Evolutionary conservation across 1,140 invertebrate species (phyloP), one percentile per base, ranked within the genome.

Genomic region (Achatina immaculata): DNA sequence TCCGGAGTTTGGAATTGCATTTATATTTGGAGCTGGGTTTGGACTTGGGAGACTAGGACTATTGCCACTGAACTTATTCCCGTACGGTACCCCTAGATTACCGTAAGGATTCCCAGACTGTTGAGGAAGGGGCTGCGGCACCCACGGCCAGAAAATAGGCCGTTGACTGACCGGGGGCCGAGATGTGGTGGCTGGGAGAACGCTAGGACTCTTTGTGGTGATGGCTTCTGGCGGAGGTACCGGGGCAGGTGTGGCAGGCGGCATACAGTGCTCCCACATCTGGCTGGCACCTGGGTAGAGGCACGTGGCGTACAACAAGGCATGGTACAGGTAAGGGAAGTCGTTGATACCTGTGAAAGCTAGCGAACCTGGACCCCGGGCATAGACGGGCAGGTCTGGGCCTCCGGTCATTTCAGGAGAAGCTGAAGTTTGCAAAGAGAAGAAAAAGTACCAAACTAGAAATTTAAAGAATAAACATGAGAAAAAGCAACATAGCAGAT

Each of bases 341-440:
- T 19, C 9, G 62, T 66, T 66, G 14, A 66, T 28, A 7, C 62
- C 62, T 7, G 62, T 16, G 62, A 66, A 66, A 31, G 28, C 14
- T 16, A 7, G 14, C 9, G 62, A 19, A 7, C 62, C 28, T 14
- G 62, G 11, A 9, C 62, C 62, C 14, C 19, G 19, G 28, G 62
- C 62, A 31, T n/a, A 66, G 62, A 66, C 31, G 14, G 62, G 62
- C 11, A 66, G 62, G 62, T 66, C 62, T 14, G 62, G 62, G 9
- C 62, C 62, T 28, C 62, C 62, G 62, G 62, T 66, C 7, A 28
- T 66, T n/a, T n/a, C n/a, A n/a, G n/a, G n/a, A n/a, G n/a, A n/a
- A n/a, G n/a, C n/a, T n/a, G n/a, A n/a, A n/a, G n/a, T n/a, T n/a
- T n/a, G n/a, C n/a, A n/a, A n/a, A n/a, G n/a, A n/a, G n/a, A n/a